Conservation (phyloP, 1,140 invertebrate species). For the Pogonus chalceus region DNA sequence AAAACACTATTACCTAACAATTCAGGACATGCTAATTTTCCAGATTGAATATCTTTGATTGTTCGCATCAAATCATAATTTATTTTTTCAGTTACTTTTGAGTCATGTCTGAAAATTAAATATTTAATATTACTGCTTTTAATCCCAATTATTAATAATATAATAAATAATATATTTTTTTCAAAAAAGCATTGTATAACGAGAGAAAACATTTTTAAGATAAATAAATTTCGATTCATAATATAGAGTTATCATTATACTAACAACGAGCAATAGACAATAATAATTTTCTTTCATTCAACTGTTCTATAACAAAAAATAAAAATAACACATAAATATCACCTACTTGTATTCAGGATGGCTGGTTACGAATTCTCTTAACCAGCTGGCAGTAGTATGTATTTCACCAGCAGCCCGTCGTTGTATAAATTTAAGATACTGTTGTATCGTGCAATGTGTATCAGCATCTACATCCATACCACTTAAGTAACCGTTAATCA, state of each 20-base stretch:
- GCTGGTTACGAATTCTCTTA: conserved; percentile 76
- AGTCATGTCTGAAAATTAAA: conserved; percentile 63
- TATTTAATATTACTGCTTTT: too few relatives aligned
- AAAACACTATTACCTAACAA: conserved; percentile 60
- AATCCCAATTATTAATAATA: too few relatives aligned
- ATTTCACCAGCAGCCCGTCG: conserved; percentile 77
- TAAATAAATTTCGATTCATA: too few relatives aligned
- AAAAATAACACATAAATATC: too few relatives aligned
- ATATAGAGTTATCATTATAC: too few relatives aligned
- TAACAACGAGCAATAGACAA: too few relatives aligned
- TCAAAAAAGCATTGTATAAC: too few relatives aligned
- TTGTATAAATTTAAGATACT: conserved; percentile 93
- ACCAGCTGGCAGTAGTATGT: conserved; percentile 83
- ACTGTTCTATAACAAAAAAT: neutral
- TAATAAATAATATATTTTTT: too few relatives aligned
- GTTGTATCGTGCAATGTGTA: conserved; percentile 91
- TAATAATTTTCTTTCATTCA: too few relatives aligned
- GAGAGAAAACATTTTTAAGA: too few relatives aligned
- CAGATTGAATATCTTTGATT: conserved; percentile 61
- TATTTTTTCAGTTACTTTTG: conserved; percentile 76
- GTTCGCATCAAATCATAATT: conserved; percentile 87
- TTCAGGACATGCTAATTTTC: conserved; percentile 59
- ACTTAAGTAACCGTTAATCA: conserved; percentile 87
- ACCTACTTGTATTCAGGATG: conserved; percentile 85
- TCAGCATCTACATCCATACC: conserved; percentile 94